Base-by-base conservation (phyloP, 1,140 invertebrate species). In the Grapholita molesta region DNA sequence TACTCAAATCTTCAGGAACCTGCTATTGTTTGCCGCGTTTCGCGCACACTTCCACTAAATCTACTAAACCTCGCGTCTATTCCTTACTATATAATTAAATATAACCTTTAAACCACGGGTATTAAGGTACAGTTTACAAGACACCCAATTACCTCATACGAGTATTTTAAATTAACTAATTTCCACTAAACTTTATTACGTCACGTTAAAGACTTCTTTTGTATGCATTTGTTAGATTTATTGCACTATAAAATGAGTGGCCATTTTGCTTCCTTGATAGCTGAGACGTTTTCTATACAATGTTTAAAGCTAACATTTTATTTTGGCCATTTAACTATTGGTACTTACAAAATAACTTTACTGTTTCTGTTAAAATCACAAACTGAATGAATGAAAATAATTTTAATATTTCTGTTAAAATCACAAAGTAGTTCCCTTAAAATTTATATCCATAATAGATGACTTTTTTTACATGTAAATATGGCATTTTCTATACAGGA, bases 161-260 rank as follows among this genome's bases (percentile, higher is more conserved):
- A 48, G 18, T 21, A 48, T 48, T 3, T 9, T 18, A 18, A 48
- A 48, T 5, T 21, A 48, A 61, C 4, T 8, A 61, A 61, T n/a
- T 55, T 12, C 23, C 53, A 28, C 55, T 28, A 28, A 61, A 28
- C 12, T 61, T 61, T 61, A 61, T 32, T 28, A 28, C 55, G 25
- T 30, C 55, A 61, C 28, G 55, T 32, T 28, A 12, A 38, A 5
- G 35, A 12, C 55, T 30, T 61, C 55, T 61, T 61, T 61, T 61
- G 55, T 61, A 61, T 61, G 15, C 55, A 61, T 61, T 61, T 61
- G 55, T 28, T 61, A 30, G 55, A 61, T 61, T 61, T 28, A 61
- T 61, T 30, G 55, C 55, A 28, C 55, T 28, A 30, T 61, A 61
- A 61, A 61, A 30, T 61, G 25, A 32, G n/a, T 30, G 55, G 55